Evolutionary conservation across 2,797 vertebrate species (phyloP).

Genomic region (Anguilla megastoma): DNA sequence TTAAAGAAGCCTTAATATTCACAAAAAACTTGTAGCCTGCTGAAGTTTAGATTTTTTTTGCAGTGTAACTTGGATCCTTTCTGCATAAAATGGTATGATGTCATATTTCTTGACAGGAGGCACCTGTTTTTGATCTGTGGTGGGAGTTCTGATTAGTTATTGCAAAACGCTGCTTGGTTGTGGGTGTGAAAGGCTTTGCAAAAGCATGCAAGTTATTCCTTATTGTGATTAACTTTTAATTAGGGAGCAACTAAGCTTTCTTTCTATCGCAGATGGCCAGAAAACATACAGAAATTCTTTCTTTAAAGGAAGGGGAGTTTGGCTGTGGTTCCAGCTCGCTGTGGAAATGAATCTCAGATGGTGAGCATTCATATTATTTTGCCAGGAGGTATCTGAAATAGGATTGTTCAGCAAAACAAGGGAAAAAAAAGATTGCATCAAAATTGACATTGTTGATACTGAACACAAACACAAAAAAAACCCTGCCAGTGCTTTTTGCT

Average conservation of each 20-base stretch:
- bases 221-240: conserved; percentile 20
- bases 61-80: not conserved
- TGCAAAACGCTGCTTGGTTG: not conserved
- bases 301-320: conserved; percentile 2
- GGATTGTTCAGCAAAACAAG: conserved; percentile 28
- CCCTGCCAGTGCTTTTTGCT: not conserved
- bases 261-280: conserved; percentile 6
- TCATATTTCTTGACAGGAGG: not conserved
- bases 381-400: conserved; percentile 29
- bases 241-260: conserved; percentile 14
- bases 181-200: not conserved
- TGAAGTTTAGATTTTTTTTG: not conserved
- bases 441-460: conserved; percentile 15
- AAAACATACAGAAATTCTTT: conserved; percentile 8
- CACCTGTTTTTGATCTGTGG: not conserved
- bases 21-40: not conserved
- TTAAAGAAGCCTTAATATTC: not conserved
- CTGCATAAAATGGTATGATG: not conserved
- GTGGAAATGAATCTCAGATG: conserved; percentile 20
- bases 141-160: not conserved
- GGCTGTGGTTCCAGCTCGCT: conserved; percentile 18
- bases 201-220: not conserved
- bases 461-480: not conserved
- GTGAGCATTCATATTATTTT: conserved; percentile 7
- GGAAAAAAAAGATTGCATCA: not conserved